These are phyloP conservation scores for Carcina quercana DNA, from an alignment of 2,888 invertebrate species.

Conservation along the genomic window DNA sequence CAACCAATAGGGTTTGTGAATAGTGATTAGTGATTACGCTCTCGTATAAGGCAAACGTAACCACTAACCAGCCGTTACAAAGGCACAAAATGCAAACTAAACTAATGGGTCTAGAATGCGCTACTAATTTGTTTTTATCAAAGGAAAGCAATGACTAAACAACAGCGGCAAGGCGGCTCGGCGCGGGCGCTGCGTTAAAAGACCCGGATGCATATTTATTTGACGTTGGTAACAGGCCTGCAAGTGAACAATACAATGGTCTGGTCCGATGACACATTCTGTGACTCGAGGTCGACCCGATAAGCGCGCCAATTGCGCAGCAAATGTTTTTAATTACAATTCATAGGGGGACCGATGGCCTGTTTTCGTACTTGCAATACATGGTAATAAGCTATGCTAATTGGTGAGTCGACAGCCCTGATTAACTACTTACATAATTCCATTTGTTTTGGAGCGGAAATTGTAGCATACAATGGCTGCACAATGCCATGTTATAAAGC, in stretches of 20 bases:
- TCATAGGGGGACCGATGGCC: slow-evolving; percentile 2
- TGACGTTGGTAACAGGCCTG: not conserved
- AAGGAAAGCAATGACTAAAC: not conserved
- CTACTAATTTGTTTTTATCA: too few species aligned
- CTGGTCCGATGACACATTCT: slow-evolving; percentile 27
- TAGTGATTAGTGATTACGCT: too few species aligned
- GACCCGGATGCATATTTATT: not conserved
- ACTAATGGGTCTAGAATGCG: too few species aligned
- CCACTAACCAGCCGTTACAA: too few species aligned
- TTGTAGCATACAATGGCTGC: slow-evolving; percentile 5
- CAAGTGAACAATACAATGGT: slow-evolving; percentile 22
- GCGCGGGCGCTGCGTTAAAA: too few species aligned
- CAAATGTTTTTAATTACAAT: slow-evolving; percentile 18
- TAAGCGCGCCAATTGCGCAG: slow-evolving; percentile 47
- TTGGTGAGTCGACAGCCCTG: slow-evolving; percentile 24
- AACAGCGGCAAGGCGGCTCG: not conserved
- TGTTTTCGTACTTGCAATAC: not conserved
- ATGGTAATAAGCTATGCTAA: slow-evolving; percentile 21
- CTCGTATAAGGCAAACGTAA: too few species aligned
- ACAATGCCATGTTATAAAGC: too few species aligned
- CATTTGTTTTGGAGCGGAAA: slow-evolving; percentile 17
- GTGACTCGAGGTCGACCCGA: slow-evolving; percentile 28
- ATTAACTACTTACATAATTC: slow-evolving; percentile 30
- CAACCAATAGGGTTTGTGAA: too few species aligned
- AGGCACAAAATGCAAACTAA: too few species aligned